Conservation (phyloP, 2,113 vertebrate genomes). For the Pionites leucogaster region DNA sequence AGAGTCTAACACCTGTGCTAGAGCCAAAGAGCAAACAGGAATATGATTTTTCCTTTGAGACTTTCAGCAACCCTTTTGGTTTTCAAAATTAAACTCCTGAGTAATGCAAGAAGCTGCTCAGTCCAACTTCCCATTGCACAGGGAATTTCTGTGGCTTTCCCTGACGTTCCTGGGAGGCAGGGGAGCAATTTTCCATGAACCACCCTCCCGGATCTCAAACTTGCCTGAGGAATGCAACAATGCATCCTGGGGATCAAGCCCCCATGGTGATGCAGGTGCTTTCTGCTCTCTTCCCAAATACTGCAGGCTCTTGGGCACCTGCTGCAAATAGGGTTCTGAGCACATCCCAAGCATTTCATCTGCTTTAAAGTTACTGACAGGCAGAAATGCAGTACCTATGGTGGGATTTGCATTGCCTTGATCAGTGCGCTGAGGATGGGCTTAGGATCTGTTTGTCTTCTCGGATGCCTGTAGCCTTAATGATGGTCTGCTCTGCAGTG, state of each 20-base stretch:
- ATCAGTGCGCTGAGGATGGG: no score
- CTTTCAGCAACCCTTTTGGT: neutral
- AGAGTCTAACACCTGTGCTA: neutral
- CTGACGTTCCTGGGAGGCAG: neutral
- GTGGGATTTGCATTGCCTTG: neutral
- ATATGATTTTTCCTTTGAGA: neutral
- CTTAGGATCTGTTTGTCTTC: neutral
- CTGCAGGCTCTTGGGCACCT: neutral
- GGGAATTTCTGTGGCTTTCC: neutral
- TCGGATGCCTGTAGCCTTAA: neutral
- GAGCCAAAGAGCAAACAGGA: neutral
- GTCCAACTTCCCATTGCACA: neutral
- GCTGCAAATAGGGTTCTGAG: neutral
- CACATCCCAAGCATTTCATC: no score
- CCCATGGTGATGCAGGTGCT: neutral
- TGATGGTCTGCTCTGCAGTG: fast-evolving
- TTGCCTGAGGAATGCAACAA: neutral
- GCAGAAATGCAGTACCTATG: neutral
- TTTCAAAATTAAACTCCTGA: neutral
- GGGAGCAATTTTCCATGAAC: neutral
- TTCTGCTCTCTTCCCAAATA: neutral
- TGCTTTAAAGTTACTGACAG: neutral
- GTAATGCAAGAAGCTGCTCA: neutral
- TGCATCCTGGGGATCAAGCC: neutral
- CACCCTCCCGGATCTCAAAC: neutral